Conservation (phyloP, 1,140 invertebrate genomes). For the Heliconius nattereri region DNA sequence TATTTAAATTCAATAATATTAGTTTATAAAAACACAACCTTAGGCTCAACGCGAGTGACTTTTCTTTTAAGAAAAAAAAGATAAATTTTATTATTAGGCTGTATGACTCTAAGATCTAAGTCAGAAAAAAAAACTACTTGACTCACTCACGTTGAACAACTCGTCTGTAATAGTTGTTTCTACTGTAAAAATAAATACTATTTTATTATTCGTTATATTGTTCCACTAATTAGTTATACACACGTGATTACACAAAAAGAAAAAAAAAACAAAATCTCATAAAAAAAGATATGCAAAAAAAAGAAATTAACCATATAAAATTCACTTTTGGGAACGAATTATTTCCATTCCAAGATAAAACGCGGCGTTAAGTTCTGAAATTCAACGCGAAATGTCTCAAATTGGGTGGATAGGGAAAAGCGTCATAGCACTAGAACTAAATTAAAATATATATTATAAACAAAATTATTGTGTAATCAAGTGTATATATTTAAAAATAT, state of each 20-base stretch:
- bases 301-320: not conserved
- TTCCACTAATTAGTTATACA: conserved; percentile 30
- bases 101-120: not conserved
- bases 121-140: not conserved
- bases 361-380: too few species aligned
- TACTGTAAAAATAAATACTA: conserved; percentile 42
- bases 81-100: not conserved
- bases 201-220: conserved; percentile 36
- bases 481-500: conserved; percentile 8
- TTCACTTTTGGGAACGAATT: too few species aligned
- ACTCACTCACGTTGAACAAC: conserved; percentile 22
- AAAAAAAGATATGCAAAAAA: not conserved
- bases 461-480: not conserved
- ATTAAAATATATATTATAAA: not conserved
- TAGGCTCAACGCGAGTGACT: conserved; percentile 28
- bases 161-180: conserved; percentile 8
- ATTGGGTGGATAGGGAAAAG: too few species aligned
- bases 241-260: conserved; percentile 2
- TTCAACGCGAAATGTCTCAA: too few species aligned
- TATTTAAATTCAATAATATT: conserved; percentile 6
- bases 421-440: too few species aligned
- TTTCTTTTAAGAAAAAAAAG: not conserved
- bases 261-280: not conserved
- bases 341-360: too few species aligned
- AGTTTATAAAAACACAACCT: conserved; percentile 26